Conservation (phyloP, 92 coral and sea anemone species). For the Ricordea florida region DNA sequence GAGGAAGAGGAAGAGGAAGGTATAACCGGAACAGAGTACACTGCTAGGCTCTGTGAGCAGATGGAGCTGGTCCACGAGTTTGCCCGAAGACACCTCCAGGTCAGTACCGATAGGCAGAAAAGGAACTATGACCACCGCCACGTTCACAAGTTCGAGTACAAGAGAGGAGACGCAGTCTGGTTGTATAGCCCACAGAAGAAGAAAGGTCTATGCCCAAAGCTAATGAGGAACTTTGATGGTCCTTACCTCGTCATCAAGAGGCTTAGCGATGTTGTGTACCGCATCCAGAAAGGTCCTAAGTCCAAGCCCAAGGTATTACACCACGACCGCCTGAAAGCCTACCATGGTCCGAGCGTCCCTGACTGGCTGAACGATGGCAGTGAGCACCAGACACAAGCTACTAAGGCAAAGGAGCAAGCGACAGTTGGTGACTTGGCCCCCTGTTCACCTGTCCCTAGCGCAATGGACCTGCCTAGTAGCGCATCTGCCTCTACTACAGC, state of each 20-base stretch:
- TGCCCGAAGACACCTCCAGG: neutral
- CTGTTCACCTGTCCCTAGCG: too few species aligned
- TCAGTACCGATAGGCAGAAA: neutral
- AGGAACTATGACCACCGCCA: constrained; percentile 5
- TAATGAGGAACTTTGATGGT: constrained; percentile 10
- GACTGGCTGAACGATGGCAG: constrained; percentile 18
- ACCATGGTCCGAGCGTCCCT: constrained; percentile 11
- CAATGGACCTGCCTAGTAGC: too few species aligned
- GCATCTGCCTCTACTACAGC: too few species aligned
- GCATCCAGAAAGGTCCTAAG: constrained; percentile 4
- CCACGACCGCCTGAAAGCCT: constrained; percentile 29
- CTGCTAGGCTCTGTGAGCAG: neutral
- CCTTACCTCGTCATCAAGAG: constrained; percentile 24
- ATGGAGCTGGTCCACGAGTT: constrained; percentile 21
- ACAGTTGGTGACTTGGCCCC: too few species aligned
- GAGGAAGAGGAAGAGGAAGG: neutral
- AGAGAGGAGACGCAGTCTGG: constrained; percentile 8
- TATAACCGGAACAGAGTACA: neutral
- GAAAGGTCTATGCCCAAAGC: constrained; percentile 26
- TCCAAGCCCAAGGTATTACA: constrained; percentile 46
- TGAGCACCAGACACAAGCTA: neutral
- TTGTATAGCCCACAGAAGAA: constrained; percentile 12
- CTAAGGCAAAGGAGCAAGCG: neutral
- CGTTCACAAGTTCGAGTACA: neutral
- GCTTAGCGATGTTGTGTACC: constrained; percentile 5